Conservation (phyloP, 2,113 vertebrate genomes). For the Eulemur macaco region DNA sequence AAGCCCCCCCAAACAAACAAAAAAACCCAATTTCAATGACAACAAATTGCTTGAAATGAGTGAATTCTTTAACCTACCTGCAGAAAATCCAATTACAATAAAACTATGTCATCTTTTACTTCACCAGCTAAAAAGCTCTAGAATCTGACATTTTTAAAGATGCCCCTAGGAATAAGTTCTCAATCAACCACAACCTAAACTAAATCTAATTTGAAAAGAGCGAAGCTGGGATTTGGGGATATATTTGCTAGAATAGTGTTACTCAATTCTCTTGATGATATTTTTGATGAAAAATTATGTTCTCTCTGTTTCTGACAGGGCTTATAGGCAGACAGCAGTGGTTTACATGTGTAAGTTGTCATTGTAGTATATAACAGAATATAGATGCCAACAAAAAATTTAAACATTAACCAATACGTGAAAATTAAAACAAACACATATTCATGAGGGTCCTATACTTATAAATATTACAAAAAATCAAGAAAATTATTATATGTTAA, state of each 20-base stretch:
- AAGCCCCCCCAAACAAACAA: not conserved
- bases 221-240: not conserved
- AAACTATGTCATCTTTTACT: not conserved
- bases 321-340: not conserved
- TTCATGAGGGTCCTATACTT: not conserved
- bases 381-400: not conserved
- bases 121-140: not conserved
- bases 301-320: conserved; percentile 4
- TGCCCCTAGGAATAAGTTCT: conserved; percentile 41
- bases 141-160: conserved; percentile 43
- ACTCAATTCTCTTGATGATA: conserved; percentile 9
- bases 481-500: not conserved
- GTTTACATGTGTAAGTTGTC: conserved; percentile 30
- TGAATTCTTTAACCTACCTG: conserved; percentile 20
- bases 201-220: conserved; percentile 45
- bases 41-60: conserved; percentile 28
- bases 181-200: conserved; percentile 16
- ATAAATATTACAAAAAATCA: not conserved
- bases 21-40: not conserved
- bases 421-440: conserved; percentile 28
- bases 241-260: not conserved
- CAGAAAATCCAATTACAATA: conserved; percentile 48
- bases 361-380: conserved; percentile 7
- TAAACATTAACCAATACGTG: not conserved
- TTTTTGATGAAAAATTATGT: conserved; percentile 57